phyloP scores from a whole-genome alignment of 2,797 vertebrate species.

The Mormyrus hasselquistii region DNA sequence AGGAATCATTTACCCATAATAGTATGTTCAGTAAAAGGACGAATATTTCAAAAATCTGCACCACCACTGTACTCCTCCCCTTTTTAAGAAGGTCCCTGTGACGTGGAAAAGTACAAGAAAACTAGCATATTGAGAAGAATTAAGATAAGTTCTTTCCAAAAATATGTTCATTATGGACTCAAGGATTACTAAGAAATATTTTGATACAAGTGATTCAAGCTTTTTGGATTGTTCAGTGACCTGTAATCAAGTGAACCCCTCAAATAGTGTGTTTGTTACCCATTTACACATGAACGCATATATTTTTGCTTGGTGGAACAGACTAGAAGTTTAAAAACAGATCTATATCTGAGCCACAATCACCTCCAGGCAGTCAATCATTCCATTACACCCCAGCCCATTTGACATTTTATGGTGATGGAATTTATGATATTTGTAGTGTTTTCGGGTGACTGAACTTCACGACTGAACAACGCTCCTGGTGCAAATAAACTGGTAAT shows the following conservation, averaged over 20 bases:
- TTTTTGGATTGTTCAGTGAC: neutral
- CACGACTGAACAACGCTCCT: neutral
- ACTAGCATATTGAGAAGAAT: neutral
- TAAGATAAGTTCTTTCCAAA: neutral
- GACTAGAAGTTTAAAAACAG: neutral
- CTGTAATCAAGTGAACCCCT: neutral
- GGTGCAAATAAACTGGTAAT: constrained; percentile 5
- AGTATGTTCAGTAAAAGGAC: neutral
- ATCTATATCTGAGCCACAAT: neutral
- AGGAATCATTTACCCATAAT: constrained; percentile 12
- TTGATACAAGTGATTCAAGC: neutral
- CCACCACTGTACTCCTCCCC: neutral
- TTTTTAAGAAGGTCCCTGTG: neutral
- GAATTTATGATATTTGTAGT: neutral
- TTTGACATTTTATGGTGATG: neutral
- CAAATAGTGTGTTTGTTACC: neutral
- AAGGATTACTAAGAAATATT: neutral
- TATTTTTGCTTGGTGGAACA: neutral
- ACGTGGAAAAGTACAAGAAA: neutral
- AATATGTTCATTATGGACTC: neutral
- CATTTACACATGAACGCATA: neutral
- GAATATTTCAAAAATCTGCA: neutral
- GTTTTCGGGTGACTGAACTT: constrained; percentile 9
- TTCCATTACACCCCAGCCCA: neutral
- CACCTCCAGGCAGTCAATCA: neutral